Evolutionary conservation across 2,888 invertebrate species (phyloP), one percentile per base, ranked within the genome.

Genomic region (Ormyrus thymus): DNA sequence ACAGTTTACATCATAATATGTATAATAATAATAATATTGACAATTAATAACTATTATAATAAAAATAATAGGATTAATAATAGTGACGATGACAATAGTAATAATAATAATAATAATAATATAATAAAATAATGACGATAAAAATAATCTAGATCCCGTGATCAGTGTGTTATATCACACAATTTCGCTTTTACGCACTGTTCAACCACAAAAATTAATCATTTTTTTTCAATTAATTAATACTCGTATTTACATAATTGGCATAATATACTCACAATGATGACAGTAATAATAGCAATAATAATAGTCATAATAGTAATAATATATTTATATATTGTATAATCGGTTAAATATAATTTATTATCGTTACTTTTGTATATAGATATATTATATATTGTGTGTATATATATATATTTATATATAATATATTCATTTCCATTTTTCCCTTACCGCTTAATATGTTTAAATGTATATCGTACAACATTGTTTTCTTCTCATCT

Each of bases 211-310:
- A 72, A 76, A 71, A 74, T 65, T 55, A 56, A 78, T 75, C 68
- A 56, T 66, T 29, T 29, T 29, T 29, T 29, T 29, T 29, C 61
- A 58, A 53, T 76, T 58, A 76, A 76, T 84, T 86, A 87, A 87
- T 87, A 86, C 86, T 87, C 86, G 84, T 84, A 82, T 86, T 85
- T 85, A 84, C 81, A 84, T 84, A 84, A 87, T 87, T 87, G 86
- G 87, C 86, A 84, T 86, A 84, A 85, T 79, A 76, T 84, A 85
- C 83, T 86, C 84, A 84, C 86, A 86, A 85, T 86, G 71, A 84
- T 86, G 76, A 82, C 79, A 82, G 70, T 82, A 82, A 81, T 84
- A 82, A 81, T 82, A 82, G 81, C 82, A 81, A 83, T 82, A 81
- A 82, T 83, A 76, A 76, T 81, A 78, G 64, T 76, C 50, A 56